phyloP scores from a whole-genome alignment of 2,113 vertebrate species.

The Upupa epops region DNA sequence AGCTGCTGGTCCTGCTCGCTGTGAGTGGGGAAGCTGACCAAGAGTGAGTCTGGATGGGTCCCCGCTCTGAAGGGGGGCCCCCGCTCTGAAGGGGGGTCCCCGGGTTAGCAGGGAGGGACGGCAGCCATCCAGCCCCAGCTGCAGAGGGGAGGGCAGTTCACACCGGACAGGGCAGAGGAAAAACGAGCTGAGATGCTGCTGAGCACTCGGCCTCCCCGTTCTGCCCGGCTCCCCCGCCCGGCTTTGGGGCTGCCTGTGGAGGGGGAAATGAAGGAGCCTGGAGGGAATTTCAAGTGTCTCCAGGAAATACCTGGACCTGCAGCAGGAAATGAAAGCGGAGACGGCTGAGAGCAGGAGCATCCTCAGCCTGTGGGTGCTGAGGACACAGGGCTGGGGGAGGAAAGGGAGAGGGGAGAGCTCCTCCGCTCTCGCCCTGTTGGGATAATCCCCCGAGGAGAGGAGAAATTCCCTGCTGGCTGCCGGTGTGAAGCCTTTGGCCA shows the following conservation, averaged over 20 bases:
- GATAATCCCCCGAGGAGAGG: not conserved
- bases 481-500: not conserved
- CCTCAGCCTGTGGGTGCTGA: not conserved
- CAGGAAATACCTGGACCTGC: slow-evolving; percentile 44
- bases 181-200: not conserved
- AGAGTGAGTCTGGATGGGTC: fast-evolving
- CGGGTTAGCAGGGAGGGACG: no score
- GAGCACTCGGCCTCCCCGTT: not conserved
- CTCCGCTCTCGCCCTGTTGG: not conserved
- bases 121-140: not conserved
- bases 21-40: not conserved
- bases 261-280: slow-evolving; percentile 19
- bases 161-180: not conserved
- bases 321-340: slow-evolving; percentile 38
- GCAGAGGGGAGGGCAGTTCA: not conserved
- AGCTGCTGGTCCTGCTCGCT: not conserved
- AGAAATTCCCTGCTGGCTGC: not conserved
- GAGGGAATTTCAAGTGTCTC: not conserved
- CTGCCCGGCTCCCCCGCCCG: not conserved
- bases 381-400: not conserved
- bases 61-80: no score
- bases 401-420: not conserved
- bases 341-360: not conserved
- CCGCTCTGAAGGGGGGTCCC: no score
- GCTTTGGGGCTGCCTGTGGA: not conserved